These are phyloP conservation scores for Lineus longissimus DNA, from an alignment of 1,140 invertebrate genomes.

Conservation along the genomic window DNA sequence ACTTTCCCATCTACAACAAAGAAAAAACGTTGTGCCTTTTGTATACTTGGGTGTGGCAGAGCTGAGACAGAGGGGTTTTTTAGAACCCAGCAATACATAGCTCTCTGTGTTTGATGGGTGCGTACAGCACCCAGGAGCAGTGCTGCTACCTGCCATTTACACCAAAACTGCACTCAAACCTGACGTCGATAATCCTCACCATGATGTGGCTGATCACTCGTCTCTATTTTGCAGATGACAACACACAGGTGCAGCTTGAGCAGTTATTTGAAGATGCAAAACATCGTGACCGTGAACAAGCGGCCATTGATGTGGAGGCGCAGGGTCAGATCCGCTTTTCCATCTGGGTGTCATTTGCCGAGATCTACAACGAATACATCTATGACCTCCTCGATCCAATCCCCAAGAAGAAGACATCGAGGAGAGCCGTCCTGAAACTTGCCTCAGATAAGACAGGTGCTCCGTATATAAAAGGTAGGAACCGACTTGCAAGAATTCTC, in stretches of 20 bases:
- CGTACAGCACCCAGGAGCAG: too few species aligned
- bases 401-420: constrained; percentile 49
- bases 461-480: constrained; percentile 68
- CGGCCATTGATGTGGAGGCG: constrained; percentile 36
- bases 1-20: too few species aligned
- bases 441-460: constrained; percentile 63
- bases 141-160: too few species aligned
- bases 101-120: too few species aligned
- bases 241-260: constrained; percentile 2
- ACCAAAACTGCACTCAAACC: too few species aligned
- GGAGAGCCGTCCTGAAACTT: constrained; percentile 53
- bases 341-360: constrained; percentile 84
- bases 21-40: too few species aligned
- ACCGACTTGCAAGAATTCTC: too few species aligned
- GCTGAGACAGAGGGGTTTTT: too few species aligned
- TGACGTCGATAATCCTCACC: too few species aligned
- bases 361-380: constrained; percentile 90
- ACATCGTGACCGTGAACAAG: constrained; percentile 37
- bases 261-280: constrained; percentile 30
- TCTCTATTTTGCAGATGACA: not conserved
- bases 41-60: too few species aligned
- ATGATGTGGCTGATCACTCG: not conserved
- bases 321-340: constrained; percentile 45
- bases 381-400: constrained; percentile 72
- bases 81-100: too few species aligned